phyloP scores from a whole-genome alignment of 2,797 vertebrate genomes.

The Labroides dimidiatus region DNA sequence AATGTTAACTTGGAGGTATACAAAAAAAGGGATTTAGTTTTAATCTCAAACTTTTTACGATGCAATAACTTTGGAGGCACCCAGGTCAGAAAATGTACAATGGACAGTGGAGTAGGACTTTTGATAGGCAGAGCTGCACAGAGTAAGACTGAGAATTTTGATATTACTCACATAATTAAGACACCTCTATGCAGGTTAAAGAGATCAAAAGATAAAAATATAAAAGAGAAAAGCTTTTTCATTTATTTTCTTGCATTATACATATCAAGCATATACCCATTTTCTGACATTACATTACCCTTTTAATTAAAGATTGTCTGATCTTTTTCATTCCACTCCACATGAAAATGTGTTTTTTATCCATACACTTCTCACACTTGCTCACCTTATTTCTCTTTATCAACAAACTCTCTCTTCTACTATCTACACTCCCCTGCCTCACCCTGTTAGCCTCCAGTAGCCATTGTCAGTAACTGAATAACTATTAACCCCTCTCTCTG shows the following conservation, averaged over 20 bases:
- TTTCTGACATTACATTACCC: conserved; percentile 4
- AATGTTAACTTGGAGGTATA: neutral
- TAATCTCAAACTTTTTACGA: neutral
- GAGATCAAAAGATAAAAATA: conserved; percentile 27
- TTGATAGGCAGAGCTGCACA: conserved; percentile 8
- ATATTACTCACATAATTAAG: conserved; percentile 19
- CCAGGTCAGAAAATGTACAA: conserved; percentile 17
- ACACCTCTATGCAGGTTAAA: neutral
- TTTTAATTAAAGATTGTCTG: conserved; percentile 8
- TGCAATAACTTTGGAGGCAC: conserved; percentile 11
- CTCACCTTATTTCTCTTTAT: conserved; percentile 5
- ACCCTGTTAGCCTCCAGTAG: conserved; percentile 31
- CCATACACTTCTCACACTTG: conserved; percentile 21
- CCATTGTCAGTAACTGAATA: conserved; percentile 48
- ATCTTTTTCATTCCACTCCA: conserved; percentile 24
- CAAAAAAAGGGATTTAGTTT: neutral
- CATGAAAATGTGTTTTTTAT: conserved; percentile 29
- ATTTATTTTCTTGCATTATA: conserved; percentile 9
- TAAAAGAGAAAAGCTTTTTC: neutral
- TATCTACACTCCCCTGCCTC: conserved; percentile 2
- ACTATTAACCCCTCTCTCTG: conserved; percentile 24
- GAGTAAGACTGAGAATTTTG: neutral
- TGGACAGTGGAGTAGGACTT: neutral
- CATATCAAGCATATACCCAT: neutral
- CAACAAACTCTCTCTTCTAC: neutral